Conservation (phyloP, 2,113 vertebrate genomes). For the Scomber japonicus region DNA sequence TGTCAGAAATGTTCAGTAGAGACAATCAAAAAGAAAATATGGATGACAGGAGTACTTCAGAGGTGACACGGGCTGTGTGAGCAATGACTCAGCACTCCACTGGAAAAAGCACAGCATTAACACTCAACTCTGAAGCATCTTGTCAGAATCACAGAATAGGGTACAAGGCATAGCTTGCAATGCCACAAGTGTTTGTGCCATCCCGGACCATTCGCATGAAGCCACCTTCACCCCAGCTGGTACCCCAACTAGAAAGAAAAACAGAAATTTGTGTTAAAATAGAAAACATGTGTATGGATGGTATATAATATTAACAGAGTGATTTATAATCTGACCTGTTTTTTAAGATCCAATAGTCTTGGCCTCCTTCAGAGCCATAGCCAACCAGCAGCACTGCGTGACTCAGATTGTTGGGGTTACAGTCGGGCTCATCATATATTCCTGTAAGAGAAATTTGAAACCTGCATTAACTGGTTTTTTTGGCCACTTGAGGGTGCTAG, state of each 20-base stretch:
- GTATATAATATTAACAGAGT: accelerated
- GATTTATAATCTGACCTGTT: slow-evolving; percentile 79
- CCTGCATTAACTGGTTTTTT: background rate
- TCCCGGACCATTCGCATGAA: slow-evolving; percentile 83
- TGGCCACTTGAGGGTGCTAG: background rate
- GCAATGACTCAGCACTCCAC: background rate
- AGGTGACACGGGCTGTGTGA: background rate
- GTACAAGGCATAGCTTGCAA: slow-evolving; percentile 85
- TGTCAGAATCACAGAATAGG: slow-evolving; percentile 77
- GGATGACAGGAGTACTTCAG: background rate
- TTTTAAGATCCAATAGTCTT: slow-evolving; percentile 87
- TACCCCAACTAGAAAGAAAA: slow-evolving; percentile 79
- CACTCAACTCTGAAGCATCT: background rate
- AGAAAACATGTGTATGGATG: background rate
- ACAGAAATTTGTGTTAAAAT: background rate
- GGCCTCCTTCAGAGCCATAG: slow-evolving; percentile 81
- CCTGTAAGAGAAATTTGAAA: slow-evolving; percentile 65
- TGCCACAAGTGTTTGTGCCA: slow-evolving; percentile 82
- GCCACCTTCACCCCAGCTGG: slow-evolving; percentile 84
- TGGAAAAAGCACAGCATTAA: background rate
- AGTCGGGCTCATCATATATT: slow-evolving; percentile 83
- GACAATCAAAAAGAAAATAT: background rate
- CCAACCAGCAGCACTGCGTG: slow-evolving; percentile 87
- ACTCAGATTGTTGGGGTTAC: slow-evolving; percentile 80
- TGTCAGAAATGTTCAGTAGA: slow-evolving; percentile 11